Evolutionary conservation across 2,797 vertebrate genomes (phyloP).

Genomic region (Neopelma chrysocephalum): DNA sequence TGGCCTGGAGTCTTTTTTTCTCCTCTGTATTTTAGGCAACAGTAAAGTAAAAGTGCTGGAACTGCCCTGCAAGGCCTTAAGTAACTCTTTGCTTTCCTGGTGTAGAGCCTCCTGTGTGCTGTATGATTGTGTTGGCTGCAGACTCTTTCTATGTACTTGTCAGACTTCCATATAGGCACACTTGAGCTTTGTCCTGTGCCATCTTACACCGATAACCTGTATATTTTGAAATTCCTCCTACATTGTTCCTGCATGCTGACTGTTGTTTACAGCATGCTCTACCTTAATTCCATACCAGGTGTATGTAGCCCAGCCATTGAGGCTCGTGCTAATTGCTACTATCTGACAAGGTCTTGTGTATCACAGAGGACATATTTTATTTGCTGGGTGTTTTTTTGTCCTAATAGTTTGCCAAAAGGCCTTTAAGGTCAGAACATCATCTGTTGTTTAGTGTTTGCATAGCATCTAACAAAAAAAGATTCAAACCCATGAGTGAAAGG

Average conservation of each 20-base stretch:
- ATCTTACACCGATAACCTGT: background rate
- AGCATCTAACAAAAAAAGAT: background rate
- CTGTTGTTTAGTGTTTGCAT: background rate
- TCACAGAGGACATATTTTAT: background rate
- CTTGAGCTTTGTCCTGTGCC: background rate
- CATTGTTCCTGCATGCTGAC: background rate
- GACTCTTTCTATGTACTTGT: background rate
- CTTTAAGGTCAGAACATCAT: background rate
- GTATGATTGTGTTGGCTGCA: fast-evolving
- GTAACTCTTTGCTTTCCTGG: background rate
- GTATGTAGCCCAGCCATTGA: background rate
- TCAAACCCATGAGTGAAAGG: background rate
- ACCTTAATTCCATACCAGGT: background rate
- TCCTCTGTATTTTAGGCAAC: too few species aligned
- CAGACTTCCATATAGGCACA: background rate
- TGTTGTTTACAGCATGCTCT: background rate
- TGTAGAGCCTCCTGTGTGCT: background rate
- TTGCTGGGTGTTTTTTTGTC: background rate
- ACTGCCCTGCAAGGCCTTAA: background rate
- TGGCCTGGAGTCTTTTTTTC: too few species aligned
- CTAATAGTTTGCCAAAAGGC: background rate
- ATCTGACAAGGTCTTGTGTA: background rate
- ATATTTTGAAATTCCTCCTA: background rate
- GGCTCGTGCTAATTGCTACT: background rate
- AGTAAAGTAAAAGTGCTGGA: background rate